Evolutionary conservation across 1,140 invertebrate species (phyloP), one percentile per base, ranked within the genome.

Genomic region (Hyposmocoma kahamanoa): DNA sequence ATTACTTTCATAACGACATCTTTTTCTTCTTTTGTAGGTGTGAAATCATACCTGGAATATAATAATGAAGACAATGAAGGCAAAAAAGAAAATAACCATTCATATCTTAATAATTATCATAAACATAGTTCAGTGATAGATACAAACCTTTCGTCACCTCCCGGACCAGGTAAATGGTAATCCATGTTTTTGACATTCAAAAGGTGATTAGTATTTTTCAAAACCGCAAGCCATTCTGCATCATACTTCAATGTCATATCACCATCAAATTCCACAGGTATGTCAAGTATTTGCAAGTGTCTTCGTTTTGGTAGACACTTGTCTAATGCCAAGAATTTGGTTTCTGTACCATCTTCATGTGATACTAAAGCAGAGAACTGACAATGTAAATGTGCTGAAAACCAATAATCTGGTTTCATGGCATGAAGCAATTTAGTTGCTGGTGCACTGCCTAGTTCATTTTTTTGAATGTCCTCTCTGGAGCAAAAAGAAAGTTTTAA

Each of bases 301-400:
- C 93, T 90, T 62, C 96, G 88, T 60, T 90, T 90, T 0, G 97
- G 97, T 22, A 99, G 84, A 86, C 97, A 98, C 88, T 99, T 99
- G 76, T 99, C 97, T 6, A 99, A 81, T 0, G 97, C 96, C 50
- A 99, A 82, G 87, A 99, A 99, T 82, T 95, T 96, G 0, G 97
- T 99, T 22, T 87, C 80, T 8, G 42, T 54, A 3, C 60, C 38
- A 28, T 75, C 60, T 19, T 88, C 67, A 83, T 97, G 95, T 20
- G 90, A 87, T 8, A 99, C 90, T 3, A 96, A 43, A 4, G 98
- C 98, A 28, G 94, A 90, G 89, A 98, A 99, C 87, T 98, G 96
- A 58, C 95, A 96, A 86, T 99, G 98, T 36, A 99, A 88, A 89
- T 99, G 98, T 36, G 97, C 98, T 39, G 98, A 88, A 88, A 99